phyloP scores from a whole-genome alignment of 2,888 invertebrate genomes.

The Diarsia mendica region DNA sequence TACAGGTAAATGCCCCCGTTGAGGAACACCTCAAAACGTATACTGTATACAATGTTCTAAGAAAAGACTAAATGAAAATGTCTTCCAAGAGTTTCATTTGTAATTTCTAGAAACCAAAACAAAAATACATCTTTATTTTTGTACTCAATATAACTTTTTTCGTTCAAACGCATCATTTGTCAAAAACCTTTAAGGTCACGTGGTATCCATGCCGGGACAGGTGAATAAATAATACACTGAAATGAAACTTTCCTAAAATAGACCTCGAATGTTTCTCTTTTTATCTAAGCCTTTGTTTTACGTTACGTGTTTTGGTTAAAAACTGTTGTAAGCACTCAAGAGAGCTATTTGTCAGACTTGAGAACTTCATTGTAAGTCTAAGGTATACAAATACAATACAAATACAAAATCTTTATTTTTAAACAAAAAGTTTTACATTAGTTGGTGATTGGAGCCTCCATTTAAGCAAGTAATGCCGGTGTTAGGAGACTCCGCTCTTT shows the following conservation, averaged over 20 bases:
- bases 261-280: constrained; percentile 10
- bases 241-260: constrained; percentile 28
- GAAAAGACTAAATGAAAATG: background rate
- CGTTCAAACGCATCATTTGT: background rate
- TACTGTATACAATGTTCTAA: too few relatives aligned
- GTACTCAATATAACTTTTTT: background rate
- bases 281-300: constrained; percentile 4
- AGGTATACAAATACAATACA: too few relatives aligned
- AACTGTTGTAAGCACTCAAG: background rate
- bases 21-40: background rate
- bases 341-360: background rate
- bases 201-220: background rate
- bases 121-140: background rate
- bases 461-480: too few relatives aligned
- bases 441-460: too few relatives aligned
- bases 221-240: constrained; percentile 42
- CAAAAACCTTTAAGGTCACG: constrained; percentile 19
- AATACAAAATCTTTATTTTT: too few relatives aligned
- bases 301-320: background rate
- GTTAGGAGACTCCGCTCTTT: too few relatives aligned
- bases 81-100: too few relatives aligned
- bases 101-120: background rate
- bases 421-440: too few relatives aligned
- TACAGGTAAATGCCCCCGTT: background rate
- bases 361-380: background rate